These are phyloP conservation scores for Cyclopterus lumpus DNA, from an alignment of 2,797 vertebrate genomes.

Conservation along the genomic window DNA sequence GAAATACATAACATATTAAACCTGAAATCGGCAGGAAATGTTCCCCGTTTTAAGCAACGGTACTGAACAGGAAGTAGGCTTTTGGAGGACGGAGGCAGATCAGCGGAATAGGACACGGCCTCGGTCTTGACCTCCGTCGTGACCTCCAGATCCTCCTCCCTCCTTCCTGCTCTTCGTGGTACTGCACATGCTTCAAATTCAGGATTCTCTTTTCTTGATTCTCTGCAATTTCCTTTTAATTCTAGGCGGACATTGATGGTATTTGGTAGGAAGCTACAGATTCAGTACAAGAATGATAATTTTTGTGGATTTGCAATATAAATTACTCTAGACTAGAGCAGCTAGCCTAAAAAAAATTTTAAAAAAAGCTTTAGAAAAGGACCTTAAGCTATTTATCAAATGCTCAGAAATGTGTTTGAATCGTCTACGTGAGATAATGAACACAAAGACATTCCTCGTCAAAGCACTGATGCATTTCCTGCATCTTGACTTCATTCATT, in stretches of 20 bases:
- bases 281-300: not conserved
- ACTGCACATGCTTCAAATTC: not conserved
- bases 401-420: not conserved
- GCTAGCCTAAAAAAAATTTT: no score
- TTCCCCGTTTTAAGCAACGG: not conserved
- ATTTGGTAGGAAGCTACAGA: not conserved
- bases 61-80: not conserved
- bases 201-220: not conserved
- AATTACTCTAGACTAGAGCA: no score
- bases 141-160: not conserved
- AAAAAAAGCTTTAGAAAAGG: no score
- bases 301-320: no score
- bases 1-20: no score
- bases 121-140: constrained; percentile 8
- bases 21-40: no score
- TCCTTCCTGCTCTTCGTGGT: not conserved
- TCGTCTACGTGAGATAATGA: not conserved
- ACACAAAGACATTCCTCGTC: not conserved
- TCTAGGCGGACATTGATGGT: not conserved
- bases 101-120: constrained; percentile 6
- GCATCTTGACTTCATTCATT: not conserved
- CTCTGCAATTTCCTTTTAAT: not conserved
- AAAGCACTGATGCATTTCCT: not conserved
- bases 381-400: not conserved
- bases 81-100: not conserved